Percentiles rank a stretch among this genome's conserved stretches.
Evolutionary conservation across 2,888 invertebrate species (phyloP).

Genomic region (Nineta flava): DNA sequence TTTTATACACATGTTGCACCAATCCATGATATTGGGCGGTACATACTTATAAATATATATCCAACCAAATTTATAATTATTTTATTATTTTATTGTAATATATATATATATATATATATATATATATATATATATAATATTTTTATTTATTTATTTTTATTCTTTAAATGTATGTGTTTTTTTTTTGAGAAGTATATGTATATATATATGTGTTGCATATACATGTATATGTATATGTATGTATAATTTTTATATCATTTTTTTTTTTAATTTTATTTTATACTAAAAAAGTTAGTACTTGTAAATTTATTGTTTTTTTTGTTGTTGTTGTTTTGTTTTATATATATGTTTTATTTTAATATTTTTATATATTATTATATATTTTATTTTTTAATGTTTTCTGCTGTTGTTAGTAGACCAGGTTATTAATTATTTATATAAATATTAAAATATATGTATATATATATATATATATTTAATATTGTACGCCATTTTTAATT

Average conservation of each 20-base stretch:
- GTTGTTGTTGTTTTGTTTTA: too few species aligned
- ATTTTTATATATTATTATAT: too few species aligned
- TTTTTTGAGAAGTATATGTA: background rate
- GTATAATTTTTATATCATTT: background rate
- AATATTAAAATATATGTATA: too few species aligned
- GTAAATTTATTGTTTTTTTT: too few species aligned
- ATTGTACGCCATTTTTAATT: too few species aligned
- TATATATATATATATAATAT: background rate
- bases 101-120: background rate
- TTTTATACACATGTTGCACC: background rate
- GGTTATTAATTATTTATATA: too few species aligned
- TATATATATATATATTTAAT: too few species aligned
- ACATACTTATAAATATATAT: background rate
- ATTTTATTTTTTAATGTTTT: background rate
- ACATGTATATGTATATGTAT: background rate
- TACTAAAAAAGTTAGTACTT: conserved; percentile 10
- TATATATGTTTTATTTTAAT: too few species aligned
- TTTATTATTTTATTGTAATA: background rate
- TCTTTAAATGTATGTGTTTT: background rate
- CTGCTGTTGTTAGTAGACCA: too few species aligned
- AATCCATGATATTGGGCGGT: conserved; percentile 1
- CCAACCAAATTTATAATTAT: background rate
- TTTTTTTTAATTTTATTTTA: background rate
- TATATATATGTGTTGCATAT: background rate
- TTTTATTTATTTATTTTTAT: background rate